Conservation (phyloP, 2,888 invertebrate genomes). For the Ceriagrion tenellum region DNA sequence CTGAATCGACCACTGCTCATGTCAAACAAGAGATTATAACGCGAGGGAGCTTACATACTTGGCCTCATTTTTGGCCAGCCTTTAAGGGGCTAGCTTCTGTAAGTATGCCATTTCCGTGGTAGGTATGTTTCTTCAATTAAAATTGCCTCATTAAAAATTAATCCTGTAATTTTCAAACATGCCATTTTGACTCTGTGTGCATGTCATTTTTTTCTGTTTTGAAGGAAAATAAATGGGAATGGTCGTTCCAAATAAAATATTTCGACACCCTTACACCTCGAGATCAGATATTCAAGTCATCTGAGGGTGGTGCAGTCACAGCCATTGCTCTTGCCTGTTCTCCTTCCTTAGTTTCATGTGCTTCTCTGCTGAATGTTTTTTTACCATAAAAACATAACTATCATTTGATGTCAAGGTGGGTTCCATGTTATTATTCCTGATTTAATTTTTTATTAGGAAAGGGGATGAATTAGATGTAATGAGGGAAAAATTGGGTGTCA, state of each 20-base stretch:
- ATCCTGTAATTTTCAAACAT: slow-evolving; percentile 57
- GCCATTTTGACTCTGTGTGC: slow-evolving; percentile 60
- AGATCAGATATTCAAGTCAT: slow-evolving; percentile 55
- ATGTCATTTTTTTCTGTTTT: slow-evolving; percentile 64
- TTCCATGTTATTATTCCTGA: not conserved
- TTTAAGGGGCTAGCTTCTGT: slow-evolving; percentile 65
- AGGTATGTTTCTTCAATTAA: slow-evolving; percentile 65
- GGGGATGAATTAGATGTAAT: not conserved
- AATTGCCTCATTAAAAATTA: slow-evolving; percentile 52
- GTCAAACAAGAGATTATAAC: slow-evolving; percentile 65
- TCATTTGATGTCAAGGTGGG: slow-evolving; percentile 56
- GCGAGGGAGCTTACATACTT: slow-evolving; percentile 65
- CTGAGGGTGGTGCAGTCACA: slow-evolving; percentile 39
- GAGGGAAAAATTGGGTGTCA: not conserved
- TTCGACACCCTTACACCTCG: not conserved
- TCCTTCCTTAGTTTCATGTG: slow-evolving; percentile 40
- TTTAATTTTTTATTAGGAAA: not conserved
- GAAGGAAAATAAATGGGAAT: slow-evolving; percentile 30
- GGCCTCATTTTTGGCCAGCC: slow-evolving; percentile 65
- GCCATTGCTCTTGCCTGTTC: slow-evolving; percentile 51
- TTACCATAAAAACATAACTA: not conserved
- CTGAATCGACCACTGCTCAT: slow-evolving; percentile 55
- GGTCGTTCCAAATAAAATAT: slow-evolving; percentile 28
- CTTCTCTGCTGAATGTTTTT: slow-evolving; percentile 40
- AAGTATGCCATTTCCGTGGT: slow-evolving; percentile 64